Evolutionary conservation across 2,113 vertebrate genomes (phyloP).

Genomic region (Chloropsis cyanopogon): DNA sequence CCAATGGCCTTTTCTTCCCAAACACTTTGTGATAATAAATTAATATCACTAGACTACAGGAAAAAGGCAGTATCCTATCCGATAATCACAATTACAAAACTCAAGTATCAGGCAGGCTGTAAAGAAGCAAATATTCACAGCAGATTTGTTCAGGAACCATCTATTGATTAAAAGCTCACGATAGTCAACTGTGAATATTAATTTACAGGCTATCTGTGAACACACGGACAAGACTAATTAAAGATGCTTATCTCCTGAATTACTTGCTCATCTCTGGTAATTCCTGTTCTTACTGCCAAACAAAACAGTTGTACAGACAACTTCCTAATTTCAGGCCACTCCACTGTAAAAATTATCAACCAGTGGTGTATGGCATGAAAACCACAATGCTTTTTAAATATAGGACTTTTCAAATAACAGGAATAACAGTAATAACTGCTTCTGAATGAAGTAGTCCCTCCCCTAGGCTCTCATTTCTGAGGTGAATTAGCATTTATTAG

Average conservation of each 20-base stretch:
- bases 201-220: background rate
- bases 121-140: background rate
- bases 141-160: background rate
- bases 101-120: background rate
- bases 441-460: background rate
- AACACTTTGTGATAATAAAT: background rate
- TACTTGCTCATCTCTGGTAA: background rate
- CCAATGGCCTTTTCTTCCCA: background rate
- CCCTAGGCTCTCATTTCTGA: background rate
- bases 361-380: background rate
- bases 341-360: background rate
- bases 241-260: background rate
- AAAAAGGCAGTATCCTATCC: background rate
- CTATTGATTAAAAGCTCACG: background rate
- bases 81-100: background rate
- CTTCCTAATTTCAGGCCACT: background rate
- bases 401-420: background rate
- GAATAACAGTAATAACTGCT: background rate
- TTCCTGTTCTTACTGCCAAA: background rate
- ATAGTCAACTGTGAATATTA: background rate
- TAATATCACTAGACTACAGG: background rate
- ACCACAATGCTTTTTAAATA: background rate
- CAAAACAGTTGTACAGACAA: background rate
- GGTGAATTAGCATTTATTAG: constrained; percentile 12
- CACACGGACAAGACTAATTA: background rate